A percentile compares a stretch with the other conserved stretches of the same genome.
Conservation (phyloP, 2,797 vertebrate species). For the Channa striata region DNA sequence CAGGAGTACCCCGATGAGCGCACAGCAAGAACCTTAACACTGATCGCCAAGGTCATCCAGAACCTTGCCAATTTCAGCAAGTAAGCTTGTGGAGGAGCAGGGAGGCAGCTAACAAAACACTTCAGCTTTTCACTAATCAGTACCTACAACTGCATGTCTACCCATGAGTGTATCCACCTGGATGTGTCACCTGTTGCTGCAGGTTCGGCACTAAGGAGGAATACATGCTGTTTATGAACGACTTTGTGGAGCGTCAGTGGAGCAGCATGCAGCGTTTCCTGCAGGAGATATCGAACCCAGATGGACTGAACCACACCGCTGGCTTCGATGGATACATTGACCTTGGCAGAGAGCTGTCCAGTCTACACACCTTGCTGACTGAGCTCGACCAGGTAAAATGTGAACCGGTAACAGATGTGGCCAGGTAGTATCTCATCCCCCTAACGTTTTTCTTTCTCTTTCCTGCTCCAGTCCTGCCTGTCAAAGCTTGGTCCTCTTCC, state of each 20-base stretch:
- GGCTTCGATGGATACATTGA: conserved; percentile 97
- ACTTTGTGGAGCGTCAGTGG: conserved; percentile 96
- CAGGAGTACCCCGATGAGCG: conserved; percentile 96
- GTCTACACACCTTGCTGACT: conserved; percentile 91
- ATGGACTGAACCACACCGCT: conserved; percentile 92
- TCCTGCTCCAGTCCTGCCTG: conserved; percentile 85
- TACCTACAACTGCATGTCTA: neutral
- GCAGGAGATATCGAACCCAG: conserved; percentile 94
- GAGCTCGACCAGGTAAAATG: conserved; percentile 93
- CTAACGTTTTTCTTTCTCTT: neutral
- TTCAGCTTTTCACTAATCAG: neutral
- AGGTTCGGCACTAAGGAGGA: conserved; percentile 98
- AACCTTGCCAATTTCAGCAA: conserved; percentile 98
- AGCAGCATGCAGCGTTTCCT: conserved; percentile 97
- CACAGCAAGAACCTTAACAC: conserved; percentile 92
- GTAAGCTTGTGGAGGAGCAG: conserved; percentile 67
- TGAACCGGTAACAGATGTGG: neutral
- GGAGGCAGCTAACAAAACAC: too few relatives aligned
- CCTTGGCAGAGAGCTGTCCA: conserved; percentile 93
- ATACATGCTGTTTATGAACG: conserved; percentile 99
- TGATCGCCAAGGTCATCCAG: conserved; percentile 98
- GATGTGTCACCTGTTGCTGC: conserved; percentile 6
- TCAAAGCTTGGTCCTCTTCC: conserved; percentile 93
- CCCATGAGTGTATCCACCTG: neutral
- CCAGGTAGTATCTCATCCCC: too few relatives aligned